Conservation (phyloP, 2,797 vertebrate genomes). For the Emys orbicularis region DNA sequence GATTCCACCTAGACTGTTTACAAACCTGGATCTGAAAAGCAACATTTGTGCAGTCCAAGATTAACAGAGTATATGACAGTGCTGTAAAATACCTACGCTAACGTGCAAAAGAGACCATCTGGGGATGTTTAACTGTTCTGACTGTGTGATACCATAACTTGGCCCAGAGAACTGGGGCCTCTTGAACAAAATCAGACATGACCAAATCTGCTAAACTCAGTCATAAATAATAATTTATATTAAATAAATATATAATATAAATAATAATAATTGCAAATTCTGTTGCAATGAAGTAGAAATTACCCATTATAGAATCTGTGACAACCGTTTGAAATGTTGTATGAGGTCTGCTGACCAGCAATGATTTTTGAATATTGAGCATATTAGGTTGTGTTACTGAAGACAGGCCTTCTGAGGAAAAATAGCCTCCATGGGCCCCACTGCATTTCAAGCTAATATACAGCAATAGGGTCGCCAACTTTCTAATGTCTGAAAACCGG, state of each 20-base stretch:
- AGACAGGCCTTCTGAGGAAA: background rate
- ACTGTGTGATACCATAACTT: constrained; percentile 45
- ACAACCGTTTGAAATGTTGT: background rate
- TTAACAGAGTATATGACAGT: background rate
- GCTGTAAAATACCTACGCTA: background rate
- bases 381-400: background rate
- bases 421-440: background rate
- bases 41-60: background rate
- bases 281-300: constrained; percentile 38
- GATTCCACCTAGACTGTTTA: constrained; percentile 33
- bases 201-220: constrained; percentile 55
- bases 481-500: no score
- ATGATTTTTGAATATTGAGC: background rate
- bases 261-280: no score
- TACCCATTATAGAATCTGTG: background rate
- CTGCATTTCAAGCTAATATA: background rate
- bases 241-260: no score
- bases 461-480: background rate
- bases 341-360: background rate
- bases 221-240: constrained; percentile 42
- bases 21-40: constrained; percentile 25
- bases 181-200: constrained; percentile 51
- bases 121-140: constrained; percentile 66
- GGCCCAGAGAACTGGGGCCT: constrained; percentile 42
- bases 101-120: constrained; percentile 12